Conservation (phyloP, 2,113 vertebrate species). For the Tachysurus fulvidraco region DNA sequence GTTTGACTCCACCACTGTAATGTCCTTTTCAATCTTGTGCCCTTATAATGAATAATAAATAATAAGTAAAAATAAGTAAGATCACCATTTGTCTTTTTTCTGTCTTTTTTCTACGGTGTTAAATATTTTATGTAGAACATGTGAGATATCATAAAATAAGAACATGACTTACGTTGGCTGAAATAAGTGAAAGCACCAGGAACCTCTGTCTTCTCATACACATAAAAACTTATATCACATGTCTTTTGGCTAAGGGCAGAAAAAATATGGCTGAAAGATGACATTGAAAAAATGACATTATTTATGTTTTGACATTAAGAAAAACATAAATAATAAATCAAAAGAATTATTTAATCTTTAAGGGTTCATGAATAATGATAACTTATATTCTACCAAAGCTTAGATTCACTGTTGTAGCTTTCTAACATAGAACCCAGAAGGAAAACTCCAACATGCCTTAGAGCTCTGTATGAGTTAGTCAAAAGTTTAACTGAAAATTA, state of each 20-base stretch:
- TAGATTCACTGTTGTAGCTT: background rate
- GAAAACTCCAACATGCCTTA: background rate
- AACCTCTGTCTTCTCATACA: constrained; percentile 48
- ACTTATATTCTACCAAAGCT: background rate
- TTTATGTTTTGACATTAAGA: background rate
- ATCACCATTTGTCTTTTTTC: background rate
- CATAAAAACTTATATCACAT: constrained; percentile 35
- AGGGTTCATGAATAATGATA: background rate
- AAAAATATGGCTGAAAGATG: constrained; percentile 1
- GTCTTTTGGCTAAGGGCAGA: constrained; percentile 31
- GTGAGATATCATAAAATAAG: background rate
- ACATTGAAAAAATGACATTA: background rate
- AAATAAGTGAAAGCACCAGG: constrained; percentile 54
- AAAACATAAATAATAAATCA: background rate
- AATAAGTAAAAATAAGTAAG: background rate
- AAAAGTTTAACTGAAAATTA: background rate
- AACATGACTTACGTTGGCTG: constrained; percentile 44
- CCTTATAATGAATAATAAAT: constrained; percentile 33
- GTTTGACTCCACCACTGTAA: constrained; percentile 55
- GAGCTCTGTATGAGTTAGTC: background rate
- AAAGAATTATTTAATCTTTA: background rate
- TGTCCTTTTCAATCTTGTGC: constrained; percentile 47
- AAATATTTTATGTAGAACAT: background rate
- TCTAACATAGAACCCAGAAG: background rate
- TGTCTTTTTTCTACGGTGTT: background rate